Conservation (phyloP, 2,113 vertebrate genomes). For the Amblyornis subalaris region DNA sequence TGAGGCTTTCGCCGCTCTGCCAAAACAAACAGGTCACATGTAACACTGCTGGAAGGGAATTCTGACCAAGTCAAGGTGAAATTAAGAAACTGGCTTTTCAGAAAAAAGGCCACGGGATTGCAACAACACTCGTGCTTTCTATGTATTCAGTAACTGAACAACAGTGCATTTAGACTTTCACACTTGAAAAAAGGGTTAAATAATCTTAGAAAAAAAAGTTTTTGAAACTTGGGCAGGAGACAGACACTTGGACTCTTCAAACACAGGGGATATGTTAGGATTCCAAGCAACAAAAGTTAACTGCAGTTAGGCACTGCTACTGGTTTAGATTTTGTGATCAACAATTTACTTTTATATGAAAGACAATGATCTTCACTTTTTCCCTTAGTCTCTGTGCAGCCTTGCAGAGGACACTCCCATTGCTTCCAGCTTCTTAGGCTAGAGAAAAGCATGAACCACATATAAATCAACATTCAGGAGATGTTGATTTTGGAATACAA, state of each 20-base stretch:
- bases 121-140: neutral
- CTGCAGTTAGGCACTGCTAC: neutral
- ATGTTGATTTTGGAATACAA: neutral
- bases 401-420: neutral
- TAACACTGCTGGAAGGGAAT: neutral
- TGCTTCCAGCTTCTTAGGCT: neutral
- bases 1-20: slow-evolving; percentile 74
- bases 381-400: neutral
- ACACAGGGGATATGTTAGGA: neutral
- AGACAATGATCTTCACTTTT: neutral
- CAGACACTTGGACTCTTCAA: neutral
- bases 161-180: neutral
- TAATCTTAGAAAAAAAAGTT: neutral
- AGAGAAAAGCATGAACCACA: neutral
- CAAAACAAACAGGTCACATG: slow-evolving; percentile 68
- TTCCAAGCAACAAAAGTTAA: neutral
- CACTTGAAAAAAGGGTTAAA: neutral
- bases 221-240: neutral
- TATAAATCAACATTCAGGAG: neutral
- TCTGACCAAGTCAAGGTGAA: neutral
- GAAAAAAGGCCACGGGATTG: neutral
- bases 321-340: neutral
- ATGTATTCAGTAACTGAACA: neutral
- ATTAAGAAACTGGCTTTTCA: neutral
- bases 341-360: neutral